Base-by-base conservation (phyloP, 2,888 invertebrate genomes). In the Nymphalis polychloros region DNA sequence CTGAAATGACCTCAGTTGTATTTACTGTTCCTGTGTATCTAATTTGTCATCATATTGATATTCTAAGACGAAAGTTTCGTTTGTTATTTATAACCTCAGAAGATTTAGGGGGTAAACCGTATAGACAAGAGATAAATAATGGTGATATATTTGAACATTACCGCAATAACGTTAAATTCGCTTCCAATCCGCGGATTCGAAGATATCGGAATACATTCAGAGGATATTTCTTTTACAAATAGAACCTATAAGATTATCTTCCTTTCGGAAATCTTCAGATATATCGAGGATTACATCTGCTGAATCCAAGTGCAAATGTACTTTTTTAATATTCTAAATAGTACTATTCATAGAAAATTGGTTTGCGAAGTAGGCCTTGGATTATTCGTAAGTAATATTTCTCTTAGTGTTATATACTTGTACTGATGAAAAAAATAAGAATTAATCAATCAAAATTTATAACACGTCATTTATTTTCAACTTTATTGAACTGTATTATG, bases 241-340 rank as follows among this genome's bases (percentile, higher is more conserved):
- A 27, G 65, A 65, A 65, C 60, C 59, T 60, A 60, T 65, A 60
- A 65, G 64, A 65, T 65, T 59, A 65, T 65, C 50, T 59, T 27
- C 50, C 41, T 41, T 41, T 19, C 17, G 57, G 59, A 52, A 67
- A 67, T 64, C 67, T 53, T 57, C 17, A 62, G 59, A 64, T 70
- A 67, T 64, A 67, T 67, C 55, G 48, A 64, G 72, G 68, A 71
- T 69, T 69, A 73, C 69, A 71, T 71, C 60, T 59, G 67, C 65
- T 59, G 59, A 62, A 65, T 71, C 65, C 67, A 67, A 67, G 63
- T 71, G 69, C 62, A 67, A 73, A 67, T 71, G 63, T 71, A 69
- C 67, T 57, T 65, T 65, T 52, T 65, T 69, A 68, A 69, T 71
- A 71, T 60, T 62, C 59, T 53, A 35, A 67, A 67, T 72, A 70